Evolutionary conservation across 2,113 vertebrate genomes (phyloP).

Genomic region (Mobula hypostoma): DNA sequence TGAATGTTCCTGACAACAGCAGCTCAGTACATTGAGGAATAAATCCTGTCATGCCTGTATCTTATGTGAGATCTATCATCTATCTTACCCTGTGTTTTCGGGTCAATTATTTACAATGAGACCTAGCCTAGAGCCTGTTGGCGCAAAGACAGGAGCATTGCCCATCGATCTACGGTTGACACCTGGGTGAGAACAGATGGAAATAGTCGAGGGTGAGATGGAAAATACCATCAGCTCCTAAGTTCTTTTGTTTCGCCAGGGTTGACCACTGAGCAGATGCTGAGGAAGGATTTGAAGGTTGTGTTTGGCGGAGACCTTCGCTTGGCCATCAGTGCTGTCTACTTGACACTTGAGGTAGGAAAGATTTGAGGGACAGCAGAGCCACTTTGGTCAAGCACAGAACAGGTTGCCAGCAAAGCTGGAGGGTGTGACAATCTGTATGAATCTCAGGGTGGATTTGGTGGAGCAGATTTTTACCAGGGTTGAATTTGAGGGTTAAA

Average conservation of each 20-base stretch:
- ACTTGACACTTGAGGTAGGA: conserved; percentile 69
- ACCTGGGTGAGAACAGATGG: neutral
- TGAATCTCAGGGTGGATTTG: neutral
- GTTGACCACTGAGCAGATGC: conserved; percentile 80
- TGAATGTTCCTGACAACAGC: neutral
- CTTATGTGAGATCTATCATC: too few relatives aligned
- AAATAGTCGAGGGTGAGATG: neutral
- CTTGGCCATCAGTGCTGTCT: conserved; percentile 70
- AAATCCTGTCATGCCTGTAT: too few relatives aligned
- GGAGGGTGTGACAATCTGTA: neutral
- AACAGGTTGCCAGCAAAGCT: neutral
- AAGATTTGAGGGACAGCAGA: neutral
- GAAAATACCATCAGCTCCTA: neutral
- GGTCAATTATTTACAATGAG: neutral
- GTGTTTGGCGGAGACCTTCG: conserved; percentile 50
- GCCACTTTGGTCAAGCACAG: neutral
- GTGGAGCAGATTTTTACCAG: neutral
- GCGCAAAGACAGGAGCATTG: neutral
- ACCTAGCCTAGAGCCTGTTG: neutral
- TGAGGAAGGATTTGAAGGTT: conserved; percentile 83
- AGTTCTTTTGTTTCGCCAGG: conserved; percentile 51
- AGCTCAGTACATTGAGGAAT: too few relatives aligned
- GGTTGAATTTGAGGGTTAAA: neutral
- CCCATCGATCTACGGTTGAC: neutral
- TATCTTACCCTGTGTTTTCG: too few relatives aligned